phyloP scores from a whole-genome alignment of 2,888 invertebrate species.

The Lutraria lutraria region DNA sequence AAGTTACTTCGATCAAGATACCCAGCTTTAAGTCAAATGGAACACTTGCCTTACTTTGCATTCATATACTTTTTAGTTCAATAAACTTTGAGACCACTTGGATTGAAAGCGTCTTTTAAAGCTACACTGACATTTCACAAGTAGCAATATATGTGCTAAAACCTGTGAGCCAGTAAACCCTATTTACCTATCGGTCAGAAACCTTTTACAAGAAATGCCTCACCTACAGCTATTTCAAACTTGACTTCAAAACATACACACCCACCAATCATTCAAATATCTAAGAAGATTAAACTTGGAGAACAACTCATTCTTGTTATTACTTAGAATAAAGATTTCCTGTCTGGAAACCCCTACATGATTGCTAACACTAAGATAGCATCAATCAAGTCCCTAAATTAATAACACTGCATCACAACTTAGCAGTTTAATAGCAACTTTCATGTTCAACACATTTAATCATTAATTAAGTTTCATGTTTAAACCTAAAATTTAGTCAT shows the following conservation, averaged over 20 bases:
- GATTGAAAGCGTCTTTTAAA: not conserved
- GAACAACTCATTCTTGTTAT: not conserved
- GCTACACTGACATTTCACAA: not conserved
- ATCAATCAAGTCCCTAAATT: not conserved
- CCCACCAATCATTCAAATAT: not conserved
- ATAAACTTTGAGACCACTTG: not conserved
- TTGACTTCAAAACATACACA: not conserved
- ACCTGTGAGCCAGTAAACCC: not conserved
- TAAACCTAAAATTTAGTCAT: not conserved
- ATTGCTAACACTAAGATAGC: not conserved
- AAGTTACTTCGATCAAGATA: not conserved
- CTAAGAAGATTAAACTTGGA: not conserved
- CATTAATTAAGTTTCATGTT: constrained; percentile 2
- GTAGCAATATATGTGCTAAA: not conserved
- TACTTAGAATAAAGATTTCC: not conserved
- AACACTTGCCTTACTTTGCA: not conserved
- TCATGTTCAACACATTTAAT: not conserved
- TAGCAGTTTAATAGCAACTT: not conserved
- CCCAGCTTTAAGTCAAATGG: not conserved
- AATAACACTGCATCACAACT: not conserved
- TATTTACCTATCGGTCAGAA: not conserved
- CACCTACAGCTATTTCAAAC: not conserved
- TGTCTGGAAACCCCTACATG: not conserved
- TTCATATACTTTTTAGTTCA: not conserved
- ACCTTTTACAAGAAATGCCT: not conserved